These are phyloP conservation scores for Bovichtus variegatus DNA, from an alignment of 2,797 vertebrate genomes.

Conservation along the genomic window DNA sequence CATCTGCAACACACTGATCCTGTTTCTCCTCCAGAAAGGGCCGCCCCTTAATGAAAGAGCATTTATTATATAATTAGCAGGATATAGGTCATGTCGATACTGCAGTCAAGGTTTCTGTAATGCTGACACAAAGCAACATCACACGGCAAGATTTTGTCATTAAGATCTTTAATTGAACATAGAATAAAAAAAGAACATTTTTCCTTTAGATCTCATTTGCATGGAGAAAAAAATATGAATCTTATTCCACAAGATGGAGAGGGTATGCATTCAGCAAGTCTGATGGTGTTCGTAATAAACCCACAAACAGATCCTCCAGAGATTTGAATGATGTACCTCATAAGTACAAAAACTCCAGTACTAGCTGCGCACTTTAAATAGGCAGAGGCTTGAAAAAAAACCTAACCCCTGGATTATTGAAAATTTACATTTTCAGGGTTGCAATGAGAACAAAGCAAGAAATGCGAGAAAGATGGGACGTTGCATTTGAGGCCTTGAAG, in stretches of 20 bases:
- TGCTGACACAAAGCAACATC: slow-evolving; percentile 20
- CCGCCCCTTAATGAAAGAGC: slow-evolving; percentile 13
- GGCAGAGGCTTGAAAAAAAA: slow-evolving; percentile 8
- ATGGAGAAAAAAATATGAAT: slow-evolving; percentile 27
- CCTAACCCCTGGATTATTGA: not conserved
- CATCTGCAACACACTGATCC: not conserved
- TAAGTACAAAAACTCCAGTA: slow-evolving; percentile 10
- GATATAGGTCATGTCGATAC: slow-evolving; percentile 73
- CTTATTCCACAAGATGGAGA: slow-evolving; percentile 33
- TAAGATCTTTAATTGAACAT: slow-evolving; percentile 80
- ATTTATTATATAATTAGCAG: slow-evolving; percentile 75
- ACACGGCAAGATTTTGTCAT: slow-evolving; percentile 23
- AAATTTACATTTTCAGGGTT: not conserved
- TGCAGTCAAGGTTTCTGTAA: slow-evolving; percentile 41
- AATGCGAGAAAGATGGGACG: not conserved
- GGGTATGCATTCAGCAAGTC: slow-evolving; percentile 2
- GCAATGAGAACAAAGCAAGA: slow-evolving; percentile 7
- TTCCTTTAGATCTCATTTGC: slow-evolving; percentile 23
- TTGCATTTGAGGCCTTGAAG: not conserved
- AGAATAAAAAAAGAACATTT: slow-evolving; percentile 61
- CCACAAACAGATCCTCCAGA: not conserved
- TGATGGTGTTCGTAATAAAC: slow-evolving; percentile 7
- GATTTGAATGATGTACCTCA: slow-evolving; percentile 5
- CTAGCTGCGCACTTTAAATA: slow-evolving; percentile 11
- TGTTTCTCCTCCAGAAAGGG: not conserved